A percentile compares a stretch with the other conserved stretches of the same genome.
Conservation (phyloP, 2,113 vertebrate species). For the Ameiurus melas region DNA sequence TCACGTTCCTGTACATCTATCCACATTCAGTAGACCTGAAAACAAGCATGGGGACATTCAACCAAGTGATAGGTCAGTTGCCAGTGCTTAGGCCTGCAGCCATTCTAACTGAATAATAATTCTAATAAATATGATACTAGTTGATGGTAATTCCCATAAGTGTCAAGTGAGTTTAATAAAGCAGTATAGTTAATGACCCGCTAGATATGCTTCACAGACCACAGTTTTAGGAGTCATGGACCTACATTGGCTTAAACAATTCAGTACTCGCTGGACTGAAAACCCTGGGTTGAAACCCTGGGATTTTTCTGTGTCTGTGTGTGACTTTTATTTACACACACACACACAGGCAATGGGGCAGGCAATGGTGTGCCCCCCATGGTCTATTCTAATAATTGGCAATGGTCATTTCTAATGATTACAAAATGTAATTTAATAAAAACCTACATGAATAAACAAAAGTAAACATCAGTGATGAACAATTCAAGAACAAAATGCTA, state of each 20-base stretch:
- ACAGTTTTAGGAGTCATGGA: neutral
- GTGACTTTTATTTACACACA: too few species aligned
- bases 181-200: neutral
- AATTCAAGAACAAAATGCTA: neutral
- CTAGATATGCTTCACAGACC: neutral
- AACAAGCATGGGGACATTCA: neutral
- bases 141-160: neutral
- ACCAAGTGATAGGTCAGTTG: neutral
- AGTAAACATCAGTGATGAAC: neutral
- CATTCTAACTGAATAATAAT: neutral
- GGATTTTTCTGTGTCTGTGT: too few species aligned
- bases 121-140: neutral
- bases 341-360: too few species aligned
- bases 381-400: too few species aligned
- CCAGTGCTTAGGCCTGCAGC: neutral
- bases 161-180: neutral
- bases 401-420: too few species aligned
- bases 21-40: slow-evolving; percentile 1
- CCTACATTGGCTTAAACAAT: neutral
- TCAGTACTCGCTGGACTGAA: neutral
- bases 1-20: neutral
- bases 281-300: too few species aligned
- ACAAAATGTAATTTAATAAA: too few species aligned
- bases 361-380: too few species aligned
- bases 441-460: neutral